Evolutionary conservation across 1,140 invertebrate species (phyloP).

Genomic region (Lysiphlebus fabarum): DNA sequence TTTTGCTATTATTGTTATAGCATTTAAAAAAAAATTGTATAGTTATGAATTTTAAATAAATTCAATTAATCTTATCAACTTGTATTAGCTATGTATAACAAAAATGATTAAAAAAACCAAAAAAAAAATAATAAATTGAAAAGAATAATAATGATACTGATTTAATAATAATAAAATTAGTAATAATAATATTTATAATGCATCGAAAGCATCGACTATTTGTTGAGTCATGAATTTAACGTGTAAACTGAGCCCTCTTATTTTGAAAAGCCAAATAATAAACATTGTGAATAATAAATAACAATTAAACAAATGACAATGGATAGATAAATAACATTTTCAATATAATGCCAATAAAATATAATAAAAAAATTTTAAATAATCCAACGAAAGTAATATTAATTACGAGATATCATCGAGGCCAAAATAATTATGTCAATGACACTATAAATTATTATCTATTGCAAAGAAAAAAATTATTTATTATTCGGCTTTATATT

Average conservation of each 20-base stretch:
- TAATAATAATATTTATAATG: too few species aligned
- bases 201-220: too few species aligned
- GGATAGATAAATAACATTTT: too few species aligned
- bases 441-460: not conserved
- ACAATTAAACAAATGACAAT: not conserved
- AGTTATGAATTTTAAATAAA: slow-evolving; percentile 37
- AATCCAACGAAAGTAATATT: slow-evolving; percentile 1
- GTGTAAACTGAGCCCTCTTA: too few species aligned
- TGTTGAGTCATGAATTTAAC: too few species aligned
- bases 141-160: too few species aligned
- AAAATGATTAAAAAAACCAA: too few species aligned
- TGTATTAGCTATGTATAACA: slow-evolving; percentile 22
- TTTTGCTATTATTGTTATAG: slow-evolving; percentile 44
- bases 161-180: too few species aligned
- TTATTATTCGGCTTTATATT: slow-evolving; percentile 14
- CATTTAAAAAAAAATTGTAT: slow-evolving; percentile 32
- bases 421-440: slow-evolving; percentile 7
- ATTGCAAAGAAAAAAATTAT: not conserved
- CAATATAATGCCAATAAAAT: not conserved
- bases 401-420: slow-evolving; percentile 9
- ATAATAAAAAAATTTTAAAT: slow-evolving; percentile 23
- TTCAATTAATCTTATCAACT: slow-evolving; percentile 33
- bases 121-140: too few species aligned
- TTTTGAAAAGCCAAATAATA: too few species aligned
- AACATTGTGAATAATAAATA: too few species aligned